Evolutionary conservation across 2,888 invertebrate genomes (phyloP).

Genomic region (Agrochola litura): DNA sequence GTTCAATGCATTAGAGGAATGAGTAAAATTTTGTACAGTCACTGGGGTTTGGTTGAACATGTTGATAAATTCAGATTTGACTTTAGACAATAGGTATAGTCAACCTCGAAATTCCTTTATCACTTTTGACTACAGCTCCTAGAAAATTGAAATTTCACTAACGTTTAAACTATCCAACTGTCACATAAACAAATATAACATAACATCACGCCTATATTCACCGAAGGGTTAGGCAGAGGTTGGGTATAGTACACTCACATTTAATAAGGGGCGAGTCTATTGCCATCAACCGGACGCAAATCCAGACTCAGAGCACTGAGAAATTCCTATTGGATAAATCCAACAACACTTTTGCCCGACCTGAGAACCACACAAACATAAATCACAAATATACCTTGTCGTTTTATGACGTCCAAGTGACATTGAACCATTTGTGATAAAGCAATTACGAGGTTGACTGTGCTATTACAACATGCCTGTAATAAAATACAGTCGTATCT

Average conservation of each 20-base stretch:
- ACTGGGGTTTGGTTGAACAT: not conserved
- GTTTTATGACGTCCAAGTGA: not conserved
- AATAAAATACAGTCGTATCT: not conserved
- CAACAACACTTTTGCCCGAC: no score
- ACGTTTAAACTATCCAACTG: not conserved
- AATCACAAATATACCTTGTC: not conserved
- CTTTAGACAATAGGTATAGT: not conserved
- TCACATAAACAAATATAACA: not conserved
- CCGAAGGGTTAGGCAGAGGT: no score
- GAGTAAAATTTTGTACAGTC: constrained; percentile 13
- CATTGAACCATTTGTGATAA: not conserved
- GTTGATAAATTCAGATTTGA: constrained; percentile 18
- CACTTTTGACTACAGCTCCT: not conserved
- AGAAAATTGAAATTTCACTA: not conserved
- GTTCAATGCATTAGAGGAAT: constrained; percentile 38
- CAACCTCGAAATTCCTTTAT: not conserved
- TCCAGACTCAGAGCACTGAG: no score
- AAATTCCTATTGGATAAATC: no score
- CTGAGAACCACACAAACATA: no score
- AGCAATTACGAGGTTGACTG: not conserved
- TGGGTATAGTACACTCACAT: no score
- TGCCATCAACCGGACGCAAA: no score
- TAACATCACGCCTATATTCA: no score
- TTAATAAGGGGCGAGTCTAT: no score
- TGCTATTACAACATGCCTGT: not conserved